These are phyloP conservation scores for Cheumatopsyche charites DNA, from an alignment of 1,140 invertebrate species.

Conservation along the genomic window DNA sequence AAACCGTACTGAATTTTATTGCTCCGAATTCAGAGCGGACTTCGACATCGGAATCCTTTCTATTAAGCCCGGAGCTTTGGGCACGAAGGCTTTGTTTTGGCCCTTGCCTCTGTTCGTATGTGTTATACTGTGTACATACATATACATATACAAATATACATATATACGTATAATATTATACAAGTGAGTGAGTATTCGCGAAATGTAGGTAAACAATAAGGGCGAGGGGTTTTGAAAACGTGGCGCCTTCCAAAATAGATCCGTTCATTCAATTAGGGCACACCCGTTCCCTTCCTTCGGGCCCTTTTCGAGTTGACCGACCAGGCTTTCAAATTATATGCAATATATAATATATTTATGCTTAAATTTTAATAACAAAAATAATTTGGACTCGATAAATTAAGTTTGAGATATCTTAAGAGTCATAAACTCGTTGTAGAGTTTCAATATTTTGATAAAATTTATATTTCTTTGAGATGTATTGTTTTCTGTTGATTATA, in stretches of 20 bases:
- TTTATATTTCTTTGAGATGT: too few relatives aligned
- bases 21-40: neutral
- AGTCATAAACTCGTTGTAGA: too few relatives aligned
- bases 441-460: too few relatives aligned
- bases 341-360: too few relatives aligned
- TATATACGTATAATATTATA: too few relatives aligned
- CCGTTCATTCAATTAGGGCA: slow-evolving; percentile 43
- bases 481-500: too few relatives aligned
- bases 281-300: neutral
- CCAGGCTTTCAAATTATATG: neutral
- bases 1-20: neutral
- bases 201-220: slow-evolving; percentile 21
- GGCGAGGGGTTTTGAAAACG: slow-evolving; percentile 10
- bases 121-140: too few relatives aligned
- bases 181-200: neutral
- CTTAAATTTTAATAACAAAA: too few relatives aligned
- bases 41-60: neutral
- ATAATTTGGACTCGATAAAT: too few relatives aligned
- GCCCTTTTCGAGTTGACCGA: slow-evolving; percentile 1
- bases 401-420: too few relatives aligned
- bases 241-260: slow-evolving; percentile 34
- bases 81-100: slow-evolving; percentile 7
- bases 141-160: too few relatives aligned
- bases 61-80: neutral
- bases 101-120: too few relatives aligned